phyloP scores from a whole-genome alignment of 2,797 vertebrate species.

The Lacerta viridis region DNA sequence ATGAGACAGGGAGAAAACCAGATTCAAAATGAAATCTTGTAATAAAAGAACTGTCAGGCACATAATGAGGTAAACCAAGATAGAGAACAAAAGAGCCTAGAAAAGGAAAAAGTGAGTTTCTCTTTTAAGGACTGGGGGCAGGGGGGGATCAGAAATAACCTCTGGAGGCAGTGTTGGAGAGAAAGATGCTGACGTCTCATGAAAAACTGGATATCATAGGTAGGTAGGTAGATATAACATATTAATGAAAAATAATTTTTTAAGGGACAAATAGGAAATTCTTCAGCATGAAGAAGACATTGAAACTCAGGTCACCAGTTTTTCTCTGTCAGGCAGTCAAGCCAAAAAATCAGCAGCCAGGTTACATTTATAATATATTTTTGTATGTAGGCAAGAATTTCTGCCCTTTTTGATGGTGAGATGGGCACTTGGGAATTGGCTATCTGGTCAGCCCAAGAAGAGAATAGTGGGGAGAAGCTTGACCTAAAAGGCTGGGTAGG shows the following conservation, averaged over 20 bases:
- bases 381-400: not conserved
- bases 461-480: not conserved
- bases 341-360: no score
- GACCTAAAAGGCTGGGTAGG: not conserved
- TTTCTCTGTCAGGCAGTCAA: no score
- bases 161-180: conserved; percentile 59
- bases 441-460: not conserved
- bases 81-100: conserved; percentile 56
- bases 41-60: conserved; percentile 70
- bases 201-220: conserved; percentile 43
- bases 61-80: conserved; percentile 53
- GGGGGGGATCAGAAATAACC: conserved; percentile 43
- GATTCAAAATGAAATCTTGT: conserved; percentile 72
- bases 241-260: conserved; percentile 19
- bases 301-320: not conserved
- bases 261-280: not conserved
- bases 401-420: not conserved
- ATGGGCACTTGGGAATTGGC: no score
- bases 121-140: conserved; percentile 45
- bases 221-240: conserved; percentile 13
- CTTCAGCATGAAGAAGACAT: not conserved
- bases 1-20: conserved; percentile 64
- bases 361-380: no score
- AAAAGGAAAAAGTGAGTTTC: conserved; percentile 37
- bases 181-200: conserved; percentile 61